Percentiles rank a stretch among this genome's conserved stretches.
These are phyloP conservation scores for Gymnosoma rotundatum DNA, from an alignment of 2,888 invertebrate genomes.

Conservation along the genomic window DNA sequence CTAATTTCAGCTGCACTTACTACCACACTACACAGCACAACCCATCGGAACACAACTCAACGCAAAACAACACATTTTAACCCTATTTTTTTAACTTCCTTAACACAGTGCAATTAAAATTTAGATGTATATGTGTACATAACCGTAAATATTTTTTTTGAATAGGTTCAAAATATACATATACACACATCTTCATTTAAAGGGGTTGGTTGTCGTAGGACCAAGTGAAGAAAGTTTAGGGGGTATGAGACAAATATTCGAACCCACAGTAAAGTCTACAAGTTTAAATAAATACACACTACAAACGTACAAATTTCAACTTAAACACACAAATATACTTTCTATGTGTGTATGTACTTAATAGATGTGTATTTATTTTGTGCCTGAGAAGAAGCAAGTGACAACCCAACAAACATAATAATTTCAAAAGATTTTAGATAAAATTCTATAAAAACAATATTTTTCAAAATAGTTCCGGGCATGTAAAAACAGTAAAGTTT, in stretches of 20 bases:
- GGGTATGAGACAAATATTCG: conserved; percentile 32
- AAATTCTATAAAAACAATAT: too few species aligned
- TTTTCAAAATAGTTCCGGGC: too few species aligned
- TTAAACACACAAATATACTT: conserved; percentile 13
- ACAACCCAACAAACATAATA: conserved; percentile 1
- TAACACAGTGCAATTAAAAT: conserved; percentile 68
- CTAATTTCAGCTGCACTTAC: conserved; percentile 62
- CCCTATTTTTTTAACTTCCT: conserved; percentile 64
- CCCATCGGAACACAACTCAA: conserved; percentile 22
- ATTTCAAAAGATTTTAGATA: too few species aligned
- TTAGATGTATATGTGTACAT: conserved; percentile 40
- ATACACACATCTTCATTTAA: neutral
- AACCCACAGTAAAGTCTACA: conserved; percentile 53
- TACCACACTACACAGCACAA: conserved; percentile 11
- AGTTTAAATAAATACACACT: conserved; percentile 57
- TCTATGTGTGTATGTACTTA: neutral
- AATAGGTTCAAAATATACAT: conserved; percentile 41
- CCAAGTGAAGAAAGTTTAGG: too few species aligned
- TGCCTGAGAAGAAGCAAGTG: conserved; percentile 15
- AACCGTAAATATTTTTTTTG: conserved; percentile 46
- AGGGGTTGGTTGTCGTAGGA: conserved; percentile 8
- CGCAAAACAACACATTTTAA: conserved; percentile 51
- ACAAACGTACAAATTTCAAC: conserved; percentile 23
- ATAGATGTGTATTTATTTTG: neutral
- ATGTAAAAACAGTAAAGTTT: too few species aligned